Percentiles rank a stretch among this genome's conserved stretches.
phyloP scores from a whole-genome alignment of 2,113 vertebrate genomes.

The Microcebus tavaratra region DNA sequence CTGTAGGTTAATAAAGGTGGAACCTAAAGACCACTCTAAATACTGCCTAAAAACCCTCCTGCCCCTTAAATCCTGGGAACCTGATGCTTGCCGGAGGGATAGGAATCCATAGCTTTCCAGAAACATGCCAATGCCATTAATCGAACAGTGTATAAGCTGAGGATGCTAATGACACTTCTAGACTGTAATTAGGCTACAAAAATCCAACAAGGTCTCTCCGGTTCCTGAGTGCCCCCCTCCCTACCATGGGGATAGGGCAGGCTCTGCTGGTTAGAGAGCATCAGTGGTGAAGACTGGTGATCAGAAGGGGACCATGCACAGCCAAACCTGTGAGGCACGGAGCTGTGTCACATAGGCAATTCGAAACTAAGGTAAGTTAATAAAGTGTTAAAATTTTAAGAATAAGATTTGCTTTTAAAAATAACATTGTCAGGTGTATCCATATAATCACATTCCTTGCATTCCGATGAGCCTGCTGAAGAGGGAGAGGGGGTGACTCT shows the following conservation, averaged over 20 bases:
- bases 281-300: not conserved
- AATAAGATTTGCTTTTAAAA: slow-evolving; percentile 45
- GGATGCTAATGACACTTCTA: not conserved
- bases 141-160: rapidly evolving
- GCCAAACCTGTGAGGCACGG: not conserved
- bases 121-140: rapidly evolving
- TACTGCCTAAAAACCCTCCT: not conserved
- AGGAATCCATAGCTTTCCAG: not conserved
- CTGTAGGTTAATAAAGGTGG: not conserved
- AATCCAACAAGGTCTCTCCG: not conserved
- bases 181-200: not conserved
- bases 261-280: not conserved
- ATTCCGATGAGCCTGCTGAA: not conserved
- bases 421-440: slow-evolving; percentile 32
- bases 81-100: not conserved
- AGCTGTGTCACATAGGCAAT: not conserved
- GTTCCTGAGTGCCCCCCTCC: not conserved
- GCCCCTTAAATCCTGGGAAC: not conserved
- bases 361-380: not conserved
- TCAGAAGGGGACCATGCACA: not conserved
- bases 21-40: not conserved
- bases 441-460: not conserved
- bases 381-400: not conserved
- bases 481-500: not conserved
- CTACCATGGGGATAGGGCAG: not conserved